phyloP scores from a whole-genome alignment of 1,140 invertebrate species.

The Thaumatotibia leucotreta region DNA sequence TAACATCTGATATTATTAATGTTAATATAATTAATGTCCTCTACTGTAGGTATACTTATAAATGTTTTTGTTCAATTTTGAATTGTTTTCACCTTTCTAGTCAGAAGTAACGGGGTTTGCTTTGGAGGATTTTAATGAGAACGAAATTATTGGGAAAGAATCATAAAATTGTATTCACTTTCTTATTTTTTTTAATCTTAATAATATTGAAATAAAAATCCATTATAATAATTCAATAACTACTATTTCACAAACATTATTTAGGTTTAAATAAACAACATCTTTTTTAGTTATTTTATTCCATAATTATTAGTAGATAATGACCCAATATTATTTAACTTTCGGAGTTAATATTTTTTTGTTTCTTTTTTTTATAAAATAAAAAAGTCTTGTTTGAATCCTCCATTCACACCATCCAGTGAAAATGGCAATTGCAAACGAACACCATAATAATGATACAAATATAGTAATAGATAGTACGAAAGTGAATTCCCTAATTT shows the following conservation, averaged over 20 bases:
- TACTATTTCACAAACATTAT: too few species aligned
- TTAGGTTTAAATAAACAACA: too few species aligned
- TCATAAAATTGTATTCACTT: too few species aligned
- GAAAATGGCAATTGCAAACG: constrained; percentile 63
- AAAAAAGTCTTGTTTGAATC: constrained; percentile 36
- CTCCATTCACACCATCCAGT: constrained; percentile 38
- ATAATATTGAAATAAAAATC: too few species aligned
- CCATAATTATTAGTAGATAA: too few species aligned
- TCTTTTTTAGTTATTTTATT: too few species aligned
- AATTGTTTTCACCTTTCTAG: constrained; percentile 62
- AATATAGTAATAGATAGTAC: constrained; percentile 56
- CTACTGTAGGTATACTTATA: constrained; percentile 43
- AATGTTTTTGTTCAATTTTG: constrained; percentile 49
- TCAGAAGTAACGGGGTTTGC: constrained; percentile 63
- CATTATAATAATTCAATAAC: too few species aligned
- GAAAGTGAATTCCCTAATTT: constrained; percentile 59
- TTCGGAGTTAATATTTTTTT: too few species aligned
- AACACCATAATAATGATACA: constrained; percentile 68
- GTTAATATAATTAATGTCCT: constrained; percentile 51
- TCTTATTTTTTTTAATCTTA: too few species aligned
- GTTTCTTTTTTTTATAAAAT: too few species aligned
- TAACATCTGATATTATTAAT: constrained; percentile 47
- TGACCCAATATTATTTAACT: too few species aligned
- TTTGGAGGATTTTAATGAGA: constrained; percentile 38
- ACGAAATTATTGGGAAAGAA: too few species aligned